A percentile compares a stretch with the other conserved stretches of the same genome.
These are phyloP conservation scores for Progne subis DNA, from an alignment of 2,113 vertebrate genomes.

Conservation along the genomic window DNA sequence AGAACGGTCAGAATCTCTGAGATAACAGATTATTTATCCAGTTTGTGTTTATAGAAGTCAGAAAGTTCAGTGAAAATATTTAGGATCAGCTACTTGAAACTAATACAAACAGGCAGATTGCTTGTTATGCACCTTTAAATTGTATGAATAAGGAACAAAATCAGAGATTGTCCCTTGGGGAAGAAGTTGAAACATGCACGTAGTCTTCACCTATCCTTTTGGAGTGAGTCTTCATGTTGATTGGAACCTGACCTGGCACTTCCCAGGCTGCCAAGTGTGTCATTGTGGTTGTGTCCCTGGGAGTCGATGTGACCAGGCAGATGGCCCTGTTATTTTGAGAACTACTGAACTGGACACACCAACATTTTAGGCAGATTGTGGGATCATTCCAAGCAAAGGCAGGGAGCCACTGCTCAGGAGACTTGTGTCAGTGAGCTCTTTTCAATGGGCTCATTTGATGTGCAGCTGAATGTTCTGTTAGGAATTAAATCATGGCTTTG, in stretches of 20 bases:
- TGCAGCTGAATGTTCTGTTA: not conserved
- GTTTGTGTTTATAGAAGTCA: not conserved
- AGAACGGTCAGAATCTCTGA: not conserved
- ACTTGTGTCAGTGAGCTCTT: not conserved
- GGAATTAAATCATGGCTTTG: conserved; percentile 11
- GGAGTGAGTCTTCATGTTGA: not conserved
- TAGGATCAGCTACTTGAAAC: not conserved
- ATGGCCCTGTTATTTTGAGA: not conserved
- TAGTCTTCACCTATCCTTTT: not conserved
- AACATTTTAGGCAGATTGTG: not conserved
- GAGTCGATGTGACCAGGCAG: not conserved
- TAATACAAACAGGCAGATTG: not conserved
- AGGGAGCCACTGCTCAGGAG: not conserved
- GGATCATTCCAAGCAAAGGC: not conserved
- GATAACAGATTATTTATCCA: not conserved
- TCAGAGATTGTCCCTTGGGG: not conserved
- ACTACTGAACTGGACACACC: not conserved
- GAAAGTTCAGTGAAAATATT: not conserved
- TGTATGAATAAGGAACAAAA: not conserved
- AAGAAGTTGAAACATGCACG: not conserved
- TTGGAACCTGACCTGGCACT: not conserved
- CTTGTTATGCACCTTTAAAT: not conserved
- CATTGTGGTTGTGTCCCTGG: not conserved
- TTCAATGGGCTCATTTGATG: conserved; percentile 5
- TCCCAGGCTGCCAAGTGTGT: not conserved